phyloP scores from a whole-genome alignment of 2,888 invertebrate species.

The Chaetogeoica ovagalla region DNA sequence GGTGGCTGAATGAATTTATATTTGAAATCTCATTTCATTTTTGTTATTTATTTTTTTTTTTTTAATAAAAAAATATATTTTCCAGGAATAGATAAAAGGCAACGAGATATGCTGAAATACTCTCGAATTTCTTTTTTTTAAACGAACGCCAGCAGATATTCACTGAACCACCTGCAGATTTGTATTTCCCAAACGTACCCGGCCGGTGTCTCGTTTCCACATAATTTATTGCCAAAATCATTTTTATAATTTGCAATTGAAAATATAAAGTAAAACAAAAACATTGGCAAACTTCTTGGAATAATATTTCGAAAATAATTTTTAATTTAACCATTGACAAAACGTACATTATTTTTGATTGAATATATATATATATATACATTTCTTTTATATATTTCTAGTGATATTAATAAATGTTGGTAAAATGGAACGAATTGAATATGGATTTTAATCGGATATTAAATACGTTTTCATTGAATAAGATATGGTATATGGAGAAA shows the following conservation, averaged over 20 bases:
- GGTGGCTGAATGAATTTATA: not conserved
- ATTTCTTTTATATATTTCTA: no score
- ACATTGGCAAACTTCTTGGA: not conserved
- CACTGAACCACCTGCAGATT: constrained; percentile 31
- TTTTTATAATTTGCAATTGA: constrained; percentile 1
- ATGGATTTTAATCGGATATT: no score
- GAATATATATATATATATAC: no score
- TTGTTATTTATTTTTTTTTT: not conserved
- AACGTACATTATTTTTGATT: no score
- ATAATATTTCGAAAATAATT: not conserved
- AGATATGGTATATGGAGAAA: no score
- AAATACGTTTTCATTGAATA: no score
- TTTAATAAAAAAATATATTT: constrained; percentile 7
- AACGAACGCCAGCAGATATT: constrained; percentile 27
- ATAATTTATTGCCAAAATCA: constrained; percentile 41
- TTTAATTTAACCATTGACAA: not conserved
- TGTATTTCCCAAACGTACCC: constrained; percentile 19
- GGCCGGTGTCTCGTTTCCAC: constrained; percentile 33
- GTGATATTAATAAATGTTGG: no score
- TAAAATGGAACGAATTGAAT: no score
- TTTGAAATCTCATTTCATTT: not conserved
- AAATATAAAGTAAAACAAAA: not conserved
- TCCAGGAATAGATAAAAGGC: constrained; percentile 10
- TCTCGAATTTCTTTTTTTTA: constrained; percentile 43
- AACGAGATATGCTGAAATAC: constrained; percentile 21